These are phyloP conservation scores for Papilio gigon DNA, from an alignment of 2,888 invertebrate genomes.

Conservation along the genomic window DNA sequence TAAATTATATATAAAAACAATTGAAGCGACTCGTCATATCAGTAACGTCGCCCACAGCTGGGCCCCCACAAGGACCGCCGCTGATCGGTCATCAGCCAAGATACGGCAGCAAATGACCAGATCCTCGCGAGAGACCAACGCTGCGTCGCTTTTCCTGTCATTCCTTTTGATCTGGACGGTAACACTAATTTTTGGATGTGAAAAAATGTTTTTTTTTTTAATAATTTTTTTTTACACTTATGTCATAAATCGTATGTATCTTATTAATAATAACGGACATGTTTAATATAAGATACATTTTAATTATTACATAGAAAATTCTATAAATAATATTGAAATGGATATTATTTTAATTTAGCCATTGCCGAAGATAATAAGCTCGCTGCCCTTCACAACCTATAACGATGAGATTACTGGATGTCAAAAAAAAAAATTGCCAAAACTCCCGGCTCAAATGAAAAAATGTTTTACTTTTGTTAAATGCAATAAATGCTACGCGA, in stretches of 20 bases:
- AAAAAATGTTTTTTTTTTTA: slow-evolving; percentile 62
- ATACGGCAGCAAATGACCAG: too few species aligned
- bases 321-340: background rate
- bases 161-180: slow-evolving; percentile 50
- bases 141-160: too few species aligned
- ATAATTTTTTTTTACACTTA: slow-evolving; percentile 51
- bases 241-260: slow-evolving; percentile 59
- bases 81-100: too few species aligned
- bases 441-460: slow-evolving; percentile 63
- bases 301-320: slow-evolving; percentile 7
- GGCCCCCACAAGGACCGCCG: too few species aligned
- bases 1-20: slow-evolving; percentile 72
- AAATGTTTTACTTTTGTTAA: slow-evolving; percentile 52
- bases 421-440: slow-evolving; percentile 62
- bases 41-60: too few species aligned
- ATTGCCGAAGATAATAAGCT: slow-evolving; percentile 55
- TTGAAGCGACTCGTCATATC: slow-evolving; percentile 56
- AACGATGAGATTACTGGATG: slow-evolving; percentile 70
- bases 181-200: slow-evolving; percentile 45
- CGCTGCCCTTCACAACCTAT: slow-evolving; percentile 64
- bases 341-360: slow-evolving; percentile 10
- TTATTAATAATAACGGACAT: slow-evolving; percentile 16
- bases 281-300: slow-evolving; percentile 6
- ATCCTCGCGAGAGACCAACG: too few species aligned
- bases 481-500: slow-evolving; percentile 51